Evolutionary conservation across 2,888 invertebrate species (phyloP).

Genomic region (Erannis defoliaria): DNA sequence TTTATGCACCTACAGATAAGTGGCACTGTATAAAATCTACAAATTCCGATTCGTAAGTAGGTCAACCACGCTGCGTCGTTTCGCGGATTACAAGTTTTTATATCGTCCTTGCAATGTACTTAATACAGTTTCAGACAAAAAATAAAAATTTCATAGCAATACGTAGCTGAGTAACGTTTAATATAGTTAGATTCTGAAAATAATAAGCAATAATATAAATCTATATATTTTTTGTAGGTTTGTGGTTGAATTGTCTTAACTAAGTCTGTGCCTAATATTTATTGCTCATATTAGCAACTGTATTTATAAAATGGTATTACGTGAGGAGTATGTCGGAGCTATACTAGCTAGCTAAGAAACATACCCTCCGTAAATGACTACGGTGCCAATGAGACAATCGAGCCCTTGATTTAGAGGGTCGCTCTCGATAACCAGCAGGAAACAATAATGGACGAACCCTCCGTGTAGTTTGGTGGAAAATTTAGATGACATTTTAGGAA

Average conservation of each 20-base stretch:
- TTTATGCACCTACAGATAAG: neutral
- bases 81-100: constrained; percentile 40
- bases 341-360: constrained; percentile 29
- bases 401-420: constrained; percentile 65
- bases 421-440: constrained; percentile 51
- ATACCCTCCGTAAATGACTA: constrained; percentile 57
- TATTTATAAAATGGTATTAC: neutral
- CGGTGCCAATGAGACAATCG: constrained; percentile 66
- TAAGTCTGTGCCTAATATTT: too few species aligned
- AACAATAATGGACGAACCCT: constrained; percentile 49
- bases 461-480: constrained; percentile 34
- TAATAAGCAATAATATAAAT: too few species aligned
- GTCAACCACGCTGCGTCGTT: constrained; percentile 43
- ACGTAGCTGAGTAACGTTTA: too few species aligned
- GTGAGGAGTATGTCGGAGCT: constrained; percentile 10
- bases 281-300: neutral
- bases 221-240: too few species aligned
- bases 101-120: constrained; percentile 20
- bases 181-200: too few species aligned
- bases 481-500: constrained; percentile 28
- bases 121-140: neutral
- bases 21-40: neutral
- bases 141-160: too few species aligned
- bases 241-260: too few species aligned
- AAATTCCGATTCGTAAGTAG: constrained; percentile 40